Conservation (phyloP, 1,140 invertebrate species). For the Proales similis region DNA sequence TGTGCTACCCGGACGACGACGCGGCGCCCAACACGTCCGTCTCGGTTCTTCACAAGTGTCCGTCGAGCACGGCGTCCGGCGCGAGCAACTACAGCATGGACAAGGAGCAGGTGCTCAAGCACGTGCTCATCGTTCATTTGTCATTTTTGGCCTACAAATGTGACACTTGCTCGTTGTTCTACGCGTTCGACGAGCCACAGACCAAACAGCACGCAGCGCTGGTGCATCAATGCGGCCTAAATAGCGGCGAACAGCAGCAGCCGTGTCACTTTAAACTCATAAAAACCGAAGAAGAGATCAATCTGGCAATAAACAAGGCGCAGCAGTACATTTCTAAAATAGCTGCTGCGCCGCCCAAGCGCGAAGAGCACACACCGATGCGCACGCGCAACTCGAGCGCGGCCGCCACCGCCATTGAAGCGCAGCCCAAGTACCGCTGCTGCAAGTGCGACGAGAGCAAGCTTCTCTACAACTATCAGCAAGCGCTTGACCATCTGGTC, state of each 20-base stretch:
- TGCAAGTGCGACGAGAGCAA: background rate
- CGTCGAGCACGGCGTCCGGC: background rate
- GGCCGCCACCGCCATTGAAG: conserved; percentile 7
- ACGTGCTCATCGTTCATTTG: conserved; percentile 31
- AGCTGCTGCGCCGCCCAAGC: conserved; percentile 1
- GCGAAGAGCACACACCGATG: background rate
- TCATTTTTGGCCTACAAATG: conserved; percentile 37
- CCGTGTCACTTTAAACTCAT: conserved; percentile 35
- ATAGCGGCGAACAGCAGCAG: background rate
- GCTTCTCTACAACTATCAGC: conserved; percentile 17
- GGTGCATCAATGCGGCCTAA: conserved; percentile 33
- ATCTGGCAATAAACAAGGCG: conserved; percentile 32
- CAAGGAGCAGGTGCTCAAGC: conserved; percentile 35
- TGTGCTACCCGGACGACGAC: conserved; percentile 20
- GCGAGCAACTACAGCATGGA: conserved; percentile 28
- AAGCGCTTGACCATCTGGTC: conserved; percentile 30
- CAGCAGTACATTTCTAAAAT: conserved; percentile 30
- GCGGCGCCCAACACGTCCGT: background rate
- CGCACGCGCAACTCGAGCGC: background rate
- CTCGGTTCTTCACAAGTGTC: background rate
- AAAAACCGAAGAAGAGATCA: conserved; percentile 35
- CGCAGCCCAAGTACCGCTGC: conserved; percentile 32
- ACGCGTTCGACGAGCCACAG: conserved; percentile 34
- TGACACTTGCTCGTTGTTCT: conserved; percentile 26
- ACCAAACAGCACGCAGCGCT: conserved; percentile 28